Base-by-base conservation (phyloP, 1,140 invertebrate species). In the Stratiolaelaps scimitus region DNA sequence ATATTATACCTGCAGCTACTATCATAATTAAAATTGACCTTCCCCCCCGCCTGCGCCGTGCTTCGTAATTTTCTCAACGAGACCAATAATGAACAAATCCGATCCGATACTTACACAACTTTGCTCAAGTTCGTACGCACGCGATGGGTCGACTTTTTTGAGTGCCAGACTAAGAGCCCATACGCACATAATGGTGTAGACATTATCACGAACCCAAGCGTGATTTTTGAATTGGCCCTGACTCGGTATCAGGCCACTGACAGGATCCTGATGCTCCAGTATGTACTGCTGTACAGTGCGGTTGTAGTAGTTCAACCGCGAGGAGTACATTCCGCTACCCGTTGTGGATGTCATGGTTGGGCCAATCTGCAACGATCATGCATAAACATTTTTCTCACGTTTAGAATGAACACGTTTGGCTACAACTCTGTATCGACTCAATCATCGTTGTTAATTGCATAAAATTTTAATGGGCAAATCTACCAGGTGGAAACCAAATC, bases 101-200 rank as follows among this genome's bases (percentile, higher is more conserved):
- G 15, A 67, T 45, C 68, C 74, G 81, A 26, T 29, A 60, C 53
- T 60, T 60, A 60, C 53, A 23, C 53, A 60, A 34, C 53, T 82
- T 78, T 95, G 92, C 76, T 98, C 93, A 6, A 99, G 79, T 76
- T 98, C 94, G 75, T 96, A 98, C 4, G 92, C 92, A 78, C 96
- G 85, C 43, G 69, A 64, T 77, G 98, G 94, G 2, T 92, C 92
- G 73, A 92, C 93, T 79, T 99, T 99, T 75, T 94, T 94, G 75
- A 97, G 98, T 0, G 95, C 89, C 85, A 98, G 89, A 1, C 93
- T 90, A 1, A 99, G 78, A 13, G 91, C 93, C 96, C 96, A 99
- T 10, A 98, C 89, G 17, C 92, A 87, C 67, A 97, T 77, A 70
- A 96, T 92, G 69, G 90, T 92, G 74, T 98, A 99, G 0, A 98